Evolutionary conservation across 1,140 invertebrate genomes (phyloP).

Genomic region (Ptiloglossa arizonensis): DNA sequence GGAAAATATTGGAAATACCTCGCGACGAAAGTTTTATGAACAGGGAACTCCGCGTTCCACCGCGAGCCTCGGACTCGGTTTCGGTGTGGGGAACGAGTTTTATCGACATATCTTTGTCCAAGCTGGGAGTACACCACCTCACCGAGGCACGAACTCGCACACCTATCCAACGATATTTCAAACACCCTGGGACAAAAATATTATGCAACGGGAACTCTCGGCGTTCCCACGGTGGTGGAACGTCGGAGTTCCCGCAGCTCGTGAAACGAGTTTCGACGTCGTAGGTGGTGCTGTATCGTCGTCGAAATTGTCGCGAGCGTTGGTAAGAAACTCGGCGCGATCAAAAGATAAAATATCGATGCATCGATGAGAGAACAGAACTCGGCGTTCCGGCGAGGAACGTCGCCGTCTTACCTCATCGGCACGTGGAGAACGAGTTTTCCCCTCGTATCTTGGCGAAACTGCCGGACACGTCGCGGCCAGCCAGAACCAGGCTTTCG

Average conservation of each 20-base stretch:
- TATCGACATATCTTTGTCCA: constrained; percentile 5
- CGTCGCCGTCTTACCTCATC: background rate
- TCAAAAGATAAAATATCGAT: background rate
- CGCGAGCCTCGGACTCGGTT: background rate
- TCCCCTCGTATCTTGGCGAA: constrained; percentile 1
- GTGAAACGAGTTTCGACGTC: too few relatives aligned
- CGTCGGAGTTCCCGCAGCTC: too few relatives aligned
- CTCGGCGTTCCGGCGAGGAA: background rate
- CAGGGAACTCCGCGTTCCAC: background rate
- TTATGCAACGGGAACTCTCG: background rate
- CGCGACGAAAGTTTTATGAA: background rate
- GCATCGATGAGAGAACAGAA: background rate
- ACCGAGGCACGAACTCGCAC: too few relatives aligned
- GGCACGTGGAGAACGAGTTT: background rate
- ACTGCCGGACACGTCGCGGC: background rate
- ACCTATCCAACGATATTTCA: background rate
- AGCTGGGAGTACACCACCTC: too few relatives aligned
- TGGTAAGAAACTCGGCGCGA: background rate
- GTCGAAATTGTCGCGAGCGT: too few relatives aligned
- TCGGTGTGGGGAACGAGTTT: background rate
- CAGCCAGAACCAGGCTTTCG: constrained; percentile 9
- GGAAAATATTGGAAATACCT: constrained; percentile 17
- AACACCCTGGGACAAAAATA: background rate
- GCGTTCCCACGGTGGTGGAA: too few relatives aligned
- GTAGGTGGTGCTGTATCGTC: too few relatives aligned